Base-by-base conservation (phyloP, 2,797 vertebrate genomes). In the Acipenser ruthenus region DNA sequence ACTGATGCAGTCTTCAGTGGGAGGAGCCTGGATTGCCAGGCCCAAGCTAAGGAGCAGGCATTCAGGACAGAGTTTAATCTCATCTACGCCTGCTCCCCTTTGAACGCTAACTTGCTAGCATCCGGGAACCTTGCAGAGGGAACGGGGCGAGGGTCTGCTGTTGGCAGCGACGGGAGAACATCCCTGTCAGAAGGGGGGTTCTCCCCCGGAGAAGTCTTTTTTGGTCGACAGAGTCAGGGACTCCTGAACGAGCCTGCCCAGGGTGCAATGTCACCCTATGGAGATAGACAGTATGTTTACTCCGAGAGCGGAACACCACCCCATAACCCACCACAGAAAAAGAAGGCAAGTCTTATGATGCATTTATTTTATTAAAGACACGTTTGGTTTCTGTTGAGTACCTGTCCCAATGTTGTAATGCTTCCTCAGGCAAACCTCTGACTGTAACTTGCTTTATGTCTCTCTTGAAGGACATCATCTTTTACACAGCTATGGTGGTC, bases 41-140 rank as follows among this genome's bases (percentile, higher is more conserved):
- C 82, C 68, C 86, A 72, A 60, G 11, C 69, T 52, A 66, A 80
- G 71, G 95, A 98, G 74, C 95, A 94, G 89, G 88, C 93, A 69
- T 97, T 98, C 87, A 93, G 94, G 93, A 96, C 96, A 87, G 96
- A 99, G 85, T 99, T 99, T 86, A 98, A 96, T 85, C 92, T 99
- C 82, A 99, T 99, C 89, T 99, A 99, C 82, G 95, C 95, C 82
- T 99, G 96, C 82, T 99, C 96, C 56, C 96, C 96, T 60, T 78
- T 98, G 89, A 99, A 98, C 18, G 92, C 96, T 76, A 98, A 96
- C 90, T 86, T 89, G 65, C 72, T 92, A 72, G 86, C 81, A 3
- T 63, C 67, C 11, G 63, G 61, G 37, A 62, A 68, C 67, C 87
- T 87, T 69, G 82, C 85, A 8, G 93, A 92, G 74, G 89, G 89